Conservation (phyloP, 1,140 invertebrate genomes). For the Melitaea cinxia region DNA sequence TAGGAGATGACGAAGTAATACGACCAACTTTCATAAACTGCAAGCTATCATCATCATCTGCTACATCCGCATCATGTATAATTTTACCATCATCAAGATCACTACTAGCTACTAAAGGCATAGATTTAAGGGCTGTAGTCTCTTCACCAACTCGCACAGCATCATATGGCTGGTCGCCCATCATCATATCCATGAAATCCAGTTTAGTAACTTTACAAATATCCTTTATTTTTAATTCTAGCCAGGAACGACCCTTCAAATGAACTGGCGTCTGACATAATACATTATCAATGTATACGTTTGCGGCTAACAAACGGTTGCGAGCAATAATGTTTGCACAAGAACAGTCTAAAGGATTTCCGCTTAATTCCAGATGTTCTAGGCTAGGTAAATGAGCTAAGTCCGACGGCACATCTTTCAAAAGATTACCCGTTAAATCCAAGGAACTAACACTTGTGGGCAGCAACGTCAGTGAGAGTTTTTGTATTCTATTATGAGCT, state of each 20-base stretch:
- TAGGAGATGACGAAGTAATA: slow-evolving; percentile 45
- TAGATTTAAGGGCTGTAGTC: slow-evolving; percentile 66
- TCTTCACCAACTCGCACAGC: slow-evolving; percentile 66
- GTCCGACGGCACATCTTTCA: slow-evolving; percentile 82
- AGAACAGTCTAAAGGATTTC: slow-evolving; percentile 83
- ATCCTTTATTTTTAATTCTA: slow-evolving; percentile 81
- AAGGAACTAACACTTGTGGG: slow-evolving; percentile 83
- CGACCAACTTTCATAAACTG: slow-evolving; percentile 67
- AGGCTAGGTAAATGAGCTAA: slow-evolving; percentile 78
- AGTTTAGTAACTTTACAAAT: slow-evolving; percentile 75
- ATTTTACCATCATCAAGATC: slow-evolving; percentile 73
- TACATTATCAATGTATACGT: slow-evolving; percentile 81
- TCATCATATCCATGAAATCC: slow-evolving; percentile 81
- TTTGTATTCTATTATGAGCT: slow-evolving; percentile 82
- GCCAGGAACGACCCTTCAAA: slow-evolving; percentile 79
- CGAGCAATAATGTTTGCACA: slow-evolving; percentile 83
- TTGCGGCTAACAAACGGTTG: slow-evolving; percentile 77
- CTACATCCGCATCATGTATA: slow-evolving; percentile 54
- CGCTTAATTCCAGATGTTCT: slow-evolving; percentile 81
- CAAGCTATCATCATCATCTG: slow-evolving; percentile 71
- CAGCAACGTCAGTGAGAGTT: slow-evolving; percentile 76
- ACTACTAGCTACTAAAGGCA: slow-evolving; percentile 61
- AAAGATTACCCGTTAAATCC: slow-evolving; percentile 84
- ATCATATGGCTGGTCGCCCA: slow-evolving; percentile 82
- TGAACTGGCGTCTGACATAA: slow-evolving; percentile 80